Evolutionary conservation across 2,113 vertebrate genomes (phyloP).

Genomic region (Alethe diademata): DNA sequence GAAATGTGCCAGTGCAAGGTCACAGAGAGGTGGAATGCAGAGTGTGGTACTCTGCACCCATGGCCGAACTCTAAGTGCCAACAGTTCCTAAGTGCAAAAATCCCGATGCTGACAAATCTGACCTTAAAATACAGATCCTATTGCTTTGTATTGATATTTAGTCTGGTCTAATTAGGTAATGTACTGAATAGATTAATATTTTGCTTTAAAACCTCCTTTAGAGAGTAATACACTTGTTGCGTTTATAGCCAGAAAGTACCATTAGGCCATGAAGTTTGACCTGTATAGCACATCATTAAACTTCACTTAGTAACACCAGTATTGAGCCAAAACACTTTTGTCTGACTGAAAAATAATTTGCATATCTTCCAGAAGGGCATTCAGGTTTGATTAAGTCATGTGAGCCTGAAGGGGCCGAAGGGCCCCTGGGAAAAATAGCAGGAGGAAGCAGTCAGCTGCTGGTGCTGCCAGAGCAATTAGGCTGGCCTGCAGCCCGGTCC

Average conservation of each 20-base stretch:
- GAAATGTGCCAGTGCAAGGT: neutral
- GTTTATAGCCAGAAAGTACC: slow-evolving; percentile 12
- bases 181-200: neutral
- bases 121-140: neutral
- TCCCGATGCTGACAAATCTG: neutral
- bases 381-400: slow-evolving; percentile 63
- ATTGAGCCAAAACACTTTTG: slow-evolving; percentile 55
- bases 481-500: slow-evolving; percentile 52
- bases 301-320: slow-evolving; percentile 52
- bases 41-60: neutral
- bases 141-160: neutral
- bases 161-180: neutral
- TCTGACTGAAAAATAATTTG: slow-evolving; percentile 56
- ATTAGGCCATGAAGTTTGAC: slow-evolving; percentile 15
- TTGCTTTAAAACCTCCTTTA: neutral
- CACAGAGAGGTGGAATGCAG: neutral
- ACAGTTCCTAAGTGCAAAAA: neutral
- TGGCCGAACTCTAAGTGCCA: rapidly evolving
- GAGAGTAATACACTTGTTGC: neutral
- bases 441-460: slow-evolving; percentile 33
- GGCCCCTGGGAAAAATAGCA: slow-evolving; percentile 62
- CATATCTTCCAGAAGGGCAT: slow-evolving; percentile 62
- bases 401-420: slow-evolving; percentile 39
- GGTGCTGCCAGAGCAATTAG: slow-evolving; percentile 63
- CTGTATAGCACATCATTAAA: slow-evolving; percentile 60